phyloP scores from a whole-genome alignment of 2,113 vertebrate genomes.

The Pseudorasbora parva region DNA sequence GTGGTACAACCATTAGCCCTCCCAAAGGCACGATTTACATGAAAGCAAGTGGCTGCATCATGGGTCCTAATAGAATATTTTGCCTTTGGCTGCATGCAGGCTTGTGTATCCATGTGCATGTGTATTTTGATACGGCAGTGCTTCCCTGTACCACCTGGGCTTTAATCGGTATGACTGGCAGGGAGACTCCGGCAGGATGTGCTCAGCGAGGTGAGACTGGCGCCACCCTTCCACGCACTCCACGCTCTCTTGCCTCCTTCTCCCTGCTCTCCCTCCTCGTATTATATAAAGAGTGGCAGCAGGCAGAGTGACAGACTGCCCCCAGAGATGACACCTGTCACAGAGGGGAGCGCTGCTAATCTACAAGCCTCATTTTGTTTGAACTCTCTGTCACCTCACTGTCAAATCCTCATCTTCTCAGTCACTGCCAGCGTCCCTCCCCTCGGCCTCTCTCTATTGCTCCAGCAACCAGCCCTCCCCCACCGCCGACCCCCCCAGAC shows the following conservation, averaged over 20 bases:
- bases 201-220: conserved; percentile 71
- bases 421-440: conserved; percentile 84
- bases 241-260: conserved; percentile 57
- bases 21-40: conserved; percentile 35
- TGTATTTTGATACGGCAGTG: conserved; percentile 46
- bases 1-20: background rate
- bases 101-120: conserved; percentile 9
- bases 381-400: conserved; percentile 93
- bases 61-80: conserved; percentile 49
- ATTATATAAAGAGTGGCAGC: conserved; percentile 96
- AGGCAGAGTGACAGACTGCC: conserved; percentile 96
- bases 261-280: conserved; percentile 74
- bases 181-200: conserved; percentile 66
- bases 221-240: conserved; percentile 67
- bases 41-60: conserved; percentile 43
- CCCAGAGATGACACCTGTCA: conserved; percentile 99
- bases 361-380: conserved; percentile 99
- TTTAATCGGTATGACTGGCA: conserved; percentile 74
- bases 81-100: conserved; percentile 40
- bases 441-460: conserved; percentile 60
- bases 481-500: conserved; percentile 51
- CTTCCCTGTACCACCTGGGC: conserved; percentile 65
- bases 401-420: conserved; percentile 94
- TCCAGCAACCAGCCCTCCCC: conserved; percentile 57
- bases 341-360: conserved; percentile 89